Base-by-base conservation (phyloP, 92 coral and sea anemone species). In the Bergia puertoricense region DNA sequence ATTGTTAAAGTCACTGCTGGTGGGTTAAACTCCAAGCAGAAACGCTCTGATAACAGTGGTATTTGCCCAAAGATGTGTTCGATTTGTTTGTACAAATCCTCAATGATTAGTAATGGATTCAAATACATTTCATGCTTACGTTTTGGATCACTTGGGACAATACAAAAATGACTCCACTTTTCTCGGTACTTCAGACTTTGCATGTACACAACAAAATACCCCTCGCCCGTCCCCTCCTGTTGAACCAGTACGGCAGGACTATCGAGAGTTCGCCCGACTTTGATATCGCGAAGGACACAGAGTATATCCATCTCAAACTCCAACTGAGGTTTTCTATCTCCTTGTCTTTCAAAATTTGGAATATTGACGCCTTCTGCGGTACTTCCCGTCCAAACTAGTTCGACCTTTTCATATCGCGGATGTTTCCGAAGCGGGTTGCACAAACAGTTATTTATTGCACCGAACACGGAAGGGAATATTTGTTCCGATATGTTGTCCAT, bases 1-100 rank as follows among this genome's bases (percentile, higher is more conserved):
- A 89, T 18, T 14, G 79, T 67, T 59, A 89, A 13, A 20, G 88
- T 84, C 7, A 85, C 85, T 5, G 88, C 88, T 6, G 88, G 88
- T 38, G 91, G 85, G 37, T 89, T 89, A 36, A 89, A 89, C 41
- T 89, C 89, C 46, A 89, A 84, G 9, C 16, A 67, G 48, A 89
- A 89, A 48, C 72, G 46, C 2, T 71, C 89, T 7, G 30, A 51
- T 48, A 89, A 62, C 45, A 89, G 46, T 11, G 91, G 91, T 46
- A 89, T 89, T 89, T 89, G 91, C 8, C n/a, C 80, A 48, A 89
- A 89, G 37, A 89, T 89, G 20, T 89, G 91, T 78, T 85, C 91
- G 77, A 89, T 85, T 67, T 89, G 89, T 40, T 71, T 45, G 57
- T 76, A 85, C 46, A 89, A 85, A 82, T 89, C 91, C n/a, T 85